These are phyloP conservation scores for Drosophila barbarae DNA, from an alignment of 2,888 invertebrate genomes.

Conservation along the genomic window DNA sequence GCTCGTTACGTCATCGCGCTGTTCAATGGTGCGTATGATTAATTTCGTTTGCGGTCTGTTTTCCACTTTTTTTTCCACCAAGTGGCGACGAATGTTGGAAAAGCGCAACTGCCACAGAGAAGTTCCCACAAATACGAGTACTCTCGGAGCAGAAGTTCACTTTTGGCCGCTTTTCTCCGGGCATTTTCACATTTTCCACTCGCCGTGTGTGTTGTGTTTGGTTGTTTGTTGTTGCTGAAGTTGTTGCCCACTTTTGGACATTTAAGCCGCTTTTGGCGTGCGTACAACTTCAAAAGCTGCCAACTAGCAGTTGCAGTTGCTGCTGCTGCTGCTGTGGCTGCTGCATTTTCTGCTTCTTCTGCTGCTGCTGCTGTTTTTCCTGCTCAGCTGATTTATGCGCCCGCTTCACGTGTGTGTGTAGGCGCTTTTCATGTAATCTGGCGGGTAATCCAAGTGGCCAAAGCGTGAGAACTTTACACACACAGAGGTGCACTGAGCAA, in stretches of 20 bases:
- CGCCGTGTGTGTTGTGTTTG: slow-evolving; percentile 35
- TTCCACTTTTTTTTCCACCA: slow-evolving; percentile 6
- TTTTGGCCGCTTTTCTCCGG: slow-evolving; percentile 62
- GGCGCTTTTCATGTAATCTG: slow-evolving; percentile 75
- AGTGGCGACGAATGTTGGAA: slow-evolving; percentile 17
- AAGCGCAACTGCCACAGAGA: slow-evolving; percentile 31
- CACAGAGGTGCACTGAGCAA: slow-evolving; percentile 32
- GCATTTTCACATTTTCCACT: slow-evolving; percentile 74
- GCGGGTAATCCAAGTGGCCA: slow-evolving; percentile 74
- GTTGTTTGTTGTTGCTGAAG: slow-evolving; percentile 39
- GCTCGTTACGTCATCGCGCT: slow-evolving; percentile 54
- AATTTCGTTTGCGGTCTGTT: slow-evolving; percentile 49
- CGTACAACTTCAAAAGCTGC: slow-evolving; percentile 64
- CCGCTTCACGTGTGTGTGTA: slow-evolving; percentile 58
- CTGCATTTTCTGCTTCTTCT: slow-evolving; percentile 2
- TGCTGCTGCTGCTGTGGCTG: neutral
- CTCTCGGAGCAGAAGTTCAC: slow-evolving; percentile 28
- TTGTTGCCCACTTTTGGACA: slow-evolving; percentile 74
- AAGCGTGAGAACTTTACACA: slow-evolving; percentile 74
- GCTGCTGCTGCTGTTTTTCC: slow-evolving; percentile 22
- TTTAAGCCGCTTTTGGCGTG: slow-evolving; percentile 76
- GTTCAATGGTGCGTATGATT: slow-evolving; percentile 74
- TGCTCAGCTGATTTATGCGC: slow-evolving; percentile 71
- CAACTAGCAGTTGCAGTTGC: slow-evolving; percentile 37
- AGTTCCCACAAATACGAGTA: slow-evolving; percentile 39